phyloP scores from a whole-genome alignment of 2,797 vertebrate genomes.

The Natrix natrix region DNA sequence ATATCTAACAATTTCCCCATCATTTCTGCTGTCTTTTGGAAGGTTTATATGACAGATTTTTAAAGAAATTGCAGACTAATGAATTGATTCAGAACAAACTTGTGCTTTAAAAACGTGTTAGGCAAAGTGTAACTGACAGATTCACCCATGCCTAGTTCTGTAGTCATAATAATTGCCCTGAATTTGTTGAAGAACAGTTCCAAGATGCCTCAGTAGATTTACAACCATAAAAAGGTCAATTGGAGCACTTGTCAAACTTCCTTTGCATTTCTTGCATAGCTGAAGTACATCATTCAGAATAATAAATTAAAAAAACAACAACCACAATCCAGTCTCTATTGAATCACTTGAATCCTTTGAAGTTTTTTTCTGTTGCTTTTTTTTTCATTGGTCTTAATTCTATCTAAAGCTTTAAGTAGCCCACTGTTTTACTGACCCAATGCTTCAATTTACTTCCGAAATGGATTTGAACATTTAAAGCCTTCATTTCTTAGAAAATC shows the following conservation, averaged over 20 bases:
- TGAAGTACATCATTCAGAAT: neutral
- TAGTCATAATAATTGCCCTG: neutral
- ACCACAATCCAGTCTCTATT: neutral
- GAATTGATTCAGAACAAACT: neutral
- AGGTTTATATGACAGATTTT: neutral
- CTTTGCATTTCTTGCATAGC: neutral
- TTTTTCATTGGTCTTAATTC: neutral
- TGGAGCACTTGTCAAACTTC: neutral
- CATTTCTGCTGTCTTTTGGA: neutral
- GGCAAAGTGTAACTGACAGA: neutral
- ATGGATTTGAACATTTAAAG: neutral
- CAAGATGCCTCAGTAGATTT: neutral
- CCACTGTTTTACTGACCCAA: neutral
- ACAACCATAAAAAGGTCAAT: neutral
- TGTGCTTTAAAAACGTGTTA: neutral
- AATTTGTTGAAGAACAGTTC: neutral
- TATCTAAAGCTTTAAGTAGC: neutral
- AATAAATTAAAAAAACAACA: neutral
- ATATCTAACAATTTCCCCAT: neutral
- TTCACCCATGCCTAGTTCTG: neutral
- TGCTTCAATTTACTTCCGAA: neutral
- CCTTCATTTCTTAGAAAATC: neutral
- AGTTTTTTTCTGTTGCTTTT: neutral
- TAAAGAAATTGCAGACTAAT: neutral
- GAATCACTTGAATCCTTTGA: neutral